These are phyloP conservation scores for Mustelus asterias DNA, from an alignment of 2,113 vertebrate species.

Conservation along the genomic window DNA sequence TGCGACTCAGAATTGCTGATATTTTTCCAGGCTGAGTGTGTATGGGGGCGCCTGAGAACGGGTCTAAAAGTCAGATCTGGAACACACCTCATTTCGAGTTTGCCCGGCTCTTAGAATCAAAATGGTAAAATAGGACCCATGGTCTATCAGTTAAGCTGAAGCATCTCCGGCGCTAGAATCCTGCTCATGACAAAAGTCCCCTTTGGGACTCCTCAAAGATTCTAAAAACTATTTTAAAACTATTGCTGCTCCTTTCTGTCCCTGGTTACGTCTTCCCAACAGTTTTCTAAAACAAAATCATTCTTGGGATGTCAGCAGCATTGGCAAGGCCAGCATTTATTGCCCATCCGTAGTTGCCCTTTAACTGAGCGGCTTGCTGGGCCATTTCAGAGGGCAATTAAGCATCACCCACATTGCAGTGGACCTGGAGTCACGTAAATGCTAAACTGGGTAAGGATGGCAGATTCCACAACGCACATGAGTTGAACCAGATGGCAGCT, in stretches of 20 bases:
- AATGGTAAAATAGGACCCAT: no score
- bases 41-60: no score
- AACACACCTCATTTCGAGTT: no score
- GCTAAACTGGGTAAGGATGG: no score
- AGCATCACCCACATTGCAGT: no score
- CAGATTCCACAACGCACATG: no score
- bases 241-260: neutral
- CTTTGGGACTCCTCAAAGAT: neutral
- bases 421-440: no score
- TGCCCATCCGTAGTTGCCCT: neutral
- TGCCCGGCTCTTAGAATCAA: no score
- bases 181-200: neutral
- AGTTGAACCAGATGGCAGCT: no score
- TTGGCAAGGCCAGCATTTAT: neutral
- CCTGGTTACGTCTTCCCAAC: neutral
- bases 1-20: no score
- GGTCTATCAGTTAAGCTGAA: neutral
- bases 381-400: neutral
- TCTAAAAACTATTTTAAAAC: neutral
- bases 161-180: neutral
- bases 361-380: neutral
- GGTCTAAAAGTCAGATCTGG: no score
- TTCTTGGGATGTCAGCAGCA: neutral
- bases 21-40: no score
- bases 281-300: neutral